Evolutionary conservation across 2,888 invertebrate genomes (phyloP), one percentile per base, ranked within the genome.

Genomic region (Homarus gammarus): DNA sequence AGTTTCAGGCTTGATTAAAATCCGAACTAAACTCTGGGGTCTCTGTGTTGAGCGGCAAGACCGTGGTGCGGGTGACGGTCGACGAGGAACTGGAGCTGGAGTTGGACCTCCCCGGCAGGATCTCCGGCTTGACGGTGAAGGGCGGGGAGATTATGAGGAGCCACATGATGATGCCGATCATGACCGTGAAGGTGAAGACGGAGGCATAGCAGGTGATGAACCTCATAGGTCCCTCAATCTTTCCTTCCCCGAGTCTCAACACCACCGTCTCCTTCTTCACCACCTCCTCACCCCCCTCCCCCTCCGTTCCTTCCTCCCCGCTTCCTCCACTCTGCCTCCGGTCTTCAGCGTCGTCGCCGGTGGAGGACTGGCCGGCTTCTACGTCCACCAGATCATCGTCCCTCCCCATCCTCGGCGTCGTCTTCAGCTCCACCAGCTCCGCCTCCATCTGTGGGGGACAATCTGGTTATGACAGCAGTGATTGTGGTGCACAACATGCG

Each of bases 101-200:
- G 18, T 22, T 33, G 27, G 36, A 12, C 8, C 36, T n/a, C 5
- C 61, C 87, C 15, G 82, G 82, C 12, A 64, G 78, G 1, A 38
- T 18, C 33, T 64, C 73, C 5, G 91, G 91, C 75, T 87, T 84
- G 38, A 88, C 78, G 68, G 90, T 91, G 82, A 88, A 85, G 10
- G 91, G 91, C 51, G 91, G 91, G 5, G 91, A 91, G 70, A 88
- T 91, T 44, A 91, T 84, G 44, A 91, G 79, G 38, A 91, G 77
- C 85, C 90, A 87, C 31, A 90, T 61, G 33, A 91, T 87, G 22
- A 84, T 77, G 0, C 61, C 70, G 6, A 79, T 83, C 91, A 91
- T 91, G 36, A 91, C 72, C 5, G 88, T 31, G 85, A 91, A 91
- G 83, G 91, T 89, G 49, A 91, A 81, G 36, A 73, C 84, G 40